phyloP scores from a whole-genome alignment of 2,888 invertebrate genomes.

The Mythimna albipuncta region DNA sequence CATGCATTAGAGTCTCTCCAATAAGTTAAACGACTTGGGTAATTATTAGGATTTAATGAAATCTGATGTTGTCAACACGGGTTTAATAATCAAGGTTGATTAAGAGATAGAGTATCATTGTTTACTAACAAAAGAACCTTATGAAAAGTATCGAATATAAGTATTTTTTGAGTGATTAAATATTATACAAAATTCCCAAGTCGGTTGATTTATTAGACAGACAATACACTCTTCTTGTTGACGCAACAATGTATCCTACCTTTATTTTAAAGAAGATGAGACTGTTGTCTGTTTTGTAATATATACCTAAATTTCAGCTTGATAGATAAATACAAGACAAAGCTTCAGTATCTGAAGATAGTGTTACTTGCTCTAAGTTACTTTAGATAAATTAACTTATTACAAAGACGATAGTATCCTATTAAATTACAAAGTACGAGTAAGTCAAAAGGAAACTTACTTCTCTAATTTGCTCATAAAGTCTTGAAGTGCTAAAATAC shows the following conservation, averaged over 20 bases:
- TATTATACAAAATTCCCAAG: too few relatives aligned
- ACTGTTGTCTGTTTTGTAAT: background rate
- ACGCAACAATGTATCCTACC: background rate
- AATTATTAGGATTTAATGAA: too few relatives aligned
- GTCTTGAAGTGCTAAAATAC: background rate
- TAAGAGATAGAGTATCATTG: too few relatives aligned
- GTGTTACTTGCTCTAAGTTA: background rate
- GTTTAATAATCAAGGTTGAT: too few relatives aligned
- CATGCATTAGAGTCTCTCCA: too few relatives aligned
- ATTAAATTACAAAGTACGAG: slow-evolving; percentile 5
- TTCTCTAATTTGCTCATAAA: background rate
- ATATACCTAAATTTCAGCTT: too few relatives aligned
- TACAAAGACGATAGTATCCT: background rate
- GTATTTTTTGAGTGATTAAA: too few relatives aligned
- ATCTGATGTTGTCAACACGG: too few relatives aligned
- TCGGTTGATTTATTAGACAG: too few relatives aligned
- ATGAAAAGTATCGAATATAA: too few relatives aligned
- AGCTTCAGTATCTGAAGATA: background rate
- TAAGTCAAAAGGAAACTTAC: slow-evolving; percentile 16
- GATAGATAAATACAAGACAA: background rate
- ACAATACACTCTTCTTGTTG: background rate
- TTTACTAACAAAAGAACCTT: too few relatives aligned
- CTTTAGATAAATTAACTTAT: background rate
- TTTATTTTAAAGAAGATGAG: background rate
- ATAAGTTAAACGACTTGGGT: too few relatives aligned